A percentile compares a stretch with the other conserved stretches of the same genome.
phyloP scores from a whole-genome alignment of 2,888 invertebrate species.

The Ctena decussata region DNA sequence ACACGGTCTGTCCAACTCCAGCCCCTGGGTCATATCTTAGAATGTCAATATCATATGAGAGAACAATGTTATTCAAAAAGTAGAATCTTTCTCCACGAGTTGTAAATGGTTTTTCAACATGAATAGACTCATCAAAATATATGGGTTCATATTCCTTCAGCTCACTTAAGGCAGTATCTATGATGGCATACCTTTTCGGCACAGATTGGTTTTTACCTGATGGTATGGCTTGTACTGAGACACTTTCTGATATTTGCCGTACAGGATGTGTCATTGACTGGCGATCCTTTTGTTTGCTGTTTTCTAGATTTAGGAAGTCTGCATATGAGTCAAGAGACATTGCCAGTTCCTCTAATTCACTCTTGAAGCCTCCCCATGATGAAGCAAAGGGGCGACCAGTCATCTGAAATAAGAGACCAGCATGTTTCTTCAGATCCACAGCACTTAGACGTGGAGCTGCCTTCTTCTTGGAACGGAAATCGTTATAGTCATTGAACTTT shows the following conservation, averaged over 20 bases:
- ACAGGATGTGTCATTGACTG: slow-evolving; percentile 22
- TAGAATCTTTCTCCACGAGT: not conserved
- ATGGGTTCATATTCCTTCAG: not conserved
- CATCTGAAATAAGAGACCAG: slow-evolving; percentile 13
- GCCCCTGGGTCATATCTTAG: slow-evolving; percentile 40
- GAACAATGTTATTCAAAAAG: slow-evolving; percentile 23
- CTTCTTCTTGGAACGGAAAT: slow-evolving; percentile 32
- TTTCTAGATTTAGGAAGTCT: not conserved
- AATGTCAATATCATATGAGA: slow-evolving; percentile 16
- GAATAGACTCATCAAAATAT: slow-evolving; percentile 27
- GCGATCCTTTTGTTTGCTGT: slow-evolving; percentile 19
- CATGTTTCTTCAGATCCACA: slow-evolving; percentile 16
- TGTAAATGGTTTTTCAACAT: not conserved
- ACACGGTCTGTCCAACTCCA: slow-evolving; percentile 27
- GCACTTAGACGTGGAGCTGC: slow-evolving; percentile 16
- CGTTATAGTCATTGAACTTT: slow-evolving; percentile 39
- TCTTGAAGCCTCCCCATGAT: slow-evolving; percentile 26
- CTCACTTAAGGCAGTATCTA: slow-evolving; percentile 17
- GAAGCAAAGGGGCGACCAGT: not conserved
- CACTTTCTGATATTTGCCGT: not conserved
- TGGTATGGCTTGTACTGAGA: not conserved
- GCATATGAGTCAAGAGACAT: slow-evolving; percentile 22
- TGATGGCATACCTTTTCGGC: not conserved
- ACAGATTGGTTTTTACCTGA: not conserved
- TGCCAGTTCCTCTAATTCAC: slow-evolving; percentile 25